Conservation (phyloP, 2,113 vertebrate species). For the Gallinago undulata region DNA sequence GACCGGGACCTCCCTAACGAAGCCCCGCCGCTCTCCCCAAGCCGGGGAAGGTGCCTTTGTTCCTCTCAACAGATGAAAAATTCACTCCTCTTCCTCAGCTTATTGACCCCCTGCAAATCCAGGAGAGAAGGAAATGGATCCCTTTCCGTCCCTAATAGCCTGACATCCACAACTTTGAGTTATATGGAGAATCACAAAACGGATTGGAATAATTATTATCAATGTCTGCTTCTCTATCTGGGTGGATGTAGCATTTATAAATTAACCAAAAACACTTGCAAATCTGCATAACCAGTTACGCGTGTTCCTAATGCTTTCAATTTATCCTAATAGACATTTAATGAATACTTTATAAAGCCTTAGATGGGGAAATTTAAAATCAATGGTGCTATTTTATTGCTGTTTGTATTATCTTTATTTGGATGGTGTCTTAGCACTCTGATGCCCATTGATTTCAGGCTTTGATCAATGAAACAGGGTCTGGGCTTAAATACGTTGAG, state of each 20-base stretch:
- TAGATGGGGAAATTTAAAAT: slow-evolving; percentile 70
- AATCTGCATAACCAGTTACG: slow-evolving; percentile 70
- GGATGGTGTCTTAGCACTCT: slow-evolving; percentile 37
- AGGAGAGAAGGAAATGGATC: not conserved
- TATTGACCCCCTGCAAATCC: not conserved
- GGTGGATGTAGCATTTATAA: slow-evolving; percentile 32
- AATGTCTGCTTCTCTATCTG: not conserved
- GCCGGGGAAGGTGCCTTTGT: not conserved
- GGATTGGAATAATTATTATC: not conserved
- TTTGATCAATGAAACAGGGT: slow-evolving; percentile 46
- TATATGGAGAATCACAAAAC: not conserved
- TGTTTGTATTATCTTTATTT: slow-evolving; percentile 69
- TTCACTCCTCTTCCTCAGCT: not conserved
- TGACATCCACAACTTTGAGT: not conserved
- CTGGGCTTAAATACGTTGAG: not conserved
- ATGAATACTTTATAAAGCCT: slow-evolving; percentile 77
- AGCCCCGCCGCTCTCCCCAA: not conserved
- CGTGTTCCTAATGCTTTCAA: slow-evolving; percentile 69
- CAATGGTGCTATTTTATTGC: slow-evolving; percentile 74
- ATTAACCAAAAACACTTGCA: slow-evolving; percentile 62
- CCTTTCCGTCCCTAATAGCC: not conserved
- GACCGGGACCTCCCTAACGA: not conserved
- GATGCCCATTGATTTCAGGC: slow-evolving; percentile 59
- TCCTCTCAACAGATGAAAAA: not conserved
- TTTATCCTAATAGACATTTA: slow-evolving; percentile 76